Evolutionary conservation across 2,113 vertebrate genomes (phyloP).

Genomic region (Lynx canadensis): DNA sequence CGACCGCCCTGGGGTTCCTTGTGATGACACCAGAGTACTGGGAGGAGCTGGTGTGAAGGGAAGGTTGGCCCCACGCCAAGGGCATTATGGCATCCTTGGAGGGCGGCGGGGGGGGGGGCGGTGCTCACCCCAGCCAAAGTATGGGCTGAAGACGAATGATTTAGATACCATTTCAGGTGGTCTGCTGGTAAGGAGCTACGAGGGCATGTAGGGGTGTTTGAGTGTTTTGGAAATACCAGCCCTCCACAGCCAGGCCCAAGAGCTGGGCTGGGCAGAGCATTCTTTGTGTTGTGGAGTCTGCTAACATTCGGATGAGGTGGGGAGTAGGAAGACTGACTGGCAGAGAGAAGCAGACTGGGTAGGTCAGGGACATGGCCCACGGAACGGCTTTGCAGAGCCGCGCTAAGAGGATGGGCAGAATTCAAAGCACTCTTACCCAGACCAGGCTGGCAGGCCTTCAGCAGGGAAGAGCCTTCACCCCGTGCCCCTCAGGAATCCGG

Average conservation of each 20-base stretch:
- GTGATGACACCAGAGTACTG: background rate
- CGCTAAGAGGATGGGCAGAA: background rate
- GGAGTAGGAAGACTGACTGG: background rate
- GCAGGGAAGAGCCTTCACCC: background rate
- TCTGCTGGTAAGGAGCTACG: background rate
- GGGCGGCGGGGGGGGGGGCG: background rate
- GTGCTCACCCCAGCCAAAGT: background rate
- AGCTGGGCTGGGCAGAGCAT: background rate
- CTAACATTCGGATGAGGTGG: background rate
- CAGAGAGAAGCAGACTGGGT: background rate
- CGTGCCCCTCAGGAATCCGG: fast-evolving
- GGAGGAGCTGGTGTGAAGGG: background rate
- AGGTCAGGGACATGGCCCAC: background rate
- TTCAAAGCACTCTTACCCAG: fast-evolving
- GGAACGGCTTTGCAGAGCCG: background rate
- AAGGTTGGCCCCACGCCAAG: background rate
- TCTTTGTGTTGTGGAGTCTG: background rate
- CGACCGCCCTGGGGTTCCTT: background rate
- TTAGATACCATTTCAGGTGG: background rate
- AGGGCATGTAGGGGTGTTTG: background rate
- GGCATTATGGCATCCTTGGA: background rate
- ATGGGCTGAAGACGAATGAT: background rate
- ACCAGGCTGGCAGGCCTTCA: no score
- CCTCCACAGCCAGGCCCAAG: background rate
- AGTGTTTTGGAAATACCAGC: background rate